Base-by-base conservation (phyloP, 2,888 invertebrate species). In the Mythimna ferrago region DNA sequence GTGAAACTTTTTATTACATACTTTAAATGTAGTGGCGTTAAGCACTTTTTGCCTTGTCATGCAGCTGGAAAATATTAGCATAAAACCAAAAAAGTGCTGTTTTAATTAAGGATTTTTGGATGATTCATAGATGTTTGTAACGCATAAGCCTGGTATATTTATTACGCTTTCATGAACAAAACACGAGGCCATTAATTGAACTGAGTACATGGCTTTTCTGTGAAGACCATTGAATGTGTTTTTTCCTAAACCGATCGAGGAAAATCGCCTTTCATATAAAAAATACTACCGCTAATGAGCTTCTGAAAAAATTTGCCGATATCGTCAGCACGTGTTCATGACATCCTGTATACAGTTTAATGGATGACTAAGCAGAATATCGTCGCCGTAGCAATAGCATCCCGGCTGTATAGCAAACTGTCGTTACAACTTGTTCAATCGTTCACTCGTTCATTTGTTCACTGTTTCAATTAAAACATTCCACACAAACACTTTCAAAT, bases 311-410 rank as follows among this genome's bases (percentile, higher is more conserved):
- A 66, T 54, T 58, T 71, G 73, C 69, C 68, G 71, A 75, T 78
- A 71, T 72, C 66, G 71, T 62, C 68, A 73, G 63, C 83, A 76
- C 68, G 63, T 80, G 70, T 66, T 75, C 66, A 65, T 84, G 78
- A 82, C 86, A 83, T 78, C 76, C 77, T 84, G 82, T 83, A 83
- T 80, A 83, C 71, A 63, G 81, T 88, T 82, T 90, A 87, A 91
- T 89, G 89, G 92, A 88, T 92, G 92, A 92, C 90, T 91, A 86
- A 89, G 91, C 92, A 88, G 86, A 91, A 91, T 90, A 87, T 82
- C 65, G 77, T 87, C 83, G 74, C 83, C 79, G 83, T 74, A 85
- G 87, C 83, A 88, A 90, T 89, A 88, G 88, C 87, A 89, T 87
- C 77, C 71, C 77, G 51, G 84, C 84, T 87, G 86, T 85, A 85